Conservation (phyloP, 2,888 invertebrate genomes). For the Microplitis manilae region DNA sequence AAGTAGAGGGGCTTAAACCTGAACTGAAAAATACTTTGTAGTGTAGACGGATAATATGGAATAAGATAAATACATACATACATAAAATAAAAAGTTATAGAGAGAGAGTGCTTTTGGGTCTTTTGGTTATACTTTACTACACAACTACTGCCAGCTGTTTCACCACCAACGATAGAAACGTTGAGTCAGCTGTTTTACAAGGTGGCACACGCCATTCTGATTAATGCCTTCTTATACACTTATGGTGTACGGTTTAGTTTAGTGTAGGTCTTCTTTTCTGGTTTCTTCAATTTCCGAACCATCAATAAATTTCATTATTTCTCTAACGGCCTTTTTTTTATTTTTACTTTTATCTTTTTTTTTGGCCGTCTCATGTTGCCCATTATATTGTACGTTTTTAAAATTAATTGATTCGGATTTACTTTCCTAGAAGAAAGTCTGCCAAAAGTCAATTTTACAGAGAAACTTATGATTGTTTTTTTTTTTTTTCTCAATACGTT, state of each 20-base stretch:
- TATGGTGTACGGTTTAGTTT: background rate
- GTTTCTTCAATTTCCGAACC: background rate
- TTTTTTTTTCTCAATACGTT: background rate
- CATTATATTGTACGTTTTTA: background rate
- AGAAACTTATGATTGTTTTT: background rate
- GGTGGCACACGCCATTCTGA: constrained; percentile 50
- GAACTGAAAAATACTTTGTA: background rate
- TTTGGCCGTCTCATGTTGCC: background rate
- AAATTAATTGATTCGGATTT: background rate
- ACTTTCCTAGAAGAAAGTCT: background rate
- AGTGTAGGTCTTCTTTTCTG: background rate
- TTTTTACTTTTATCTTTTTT: background rate
- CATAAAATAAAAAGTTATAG: background rate
- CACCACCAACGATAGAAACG: constrained; percentile 46
- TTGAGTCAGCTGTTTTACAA: constrained; percentile 62
- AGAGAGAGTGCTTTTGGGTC: background rate
- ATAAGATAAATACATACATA: background rate
- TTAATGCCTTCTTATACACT: constrained; percentile 34
- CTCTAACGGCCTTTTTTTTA: background rate
- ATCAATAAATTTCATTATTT: background rate
- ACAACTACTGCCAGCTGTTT: constrained; percentile 50
- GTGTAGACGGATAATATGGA: background rate
- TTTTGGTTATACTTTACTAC: background rate
- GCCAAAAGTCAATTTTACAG: background rate
- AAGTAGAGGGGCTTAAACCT: background rate